Evolutionary conservation across 2,113 vertebrate genomes (phyloP).

Genomic region (Grammomys dolichurus): DNA sequence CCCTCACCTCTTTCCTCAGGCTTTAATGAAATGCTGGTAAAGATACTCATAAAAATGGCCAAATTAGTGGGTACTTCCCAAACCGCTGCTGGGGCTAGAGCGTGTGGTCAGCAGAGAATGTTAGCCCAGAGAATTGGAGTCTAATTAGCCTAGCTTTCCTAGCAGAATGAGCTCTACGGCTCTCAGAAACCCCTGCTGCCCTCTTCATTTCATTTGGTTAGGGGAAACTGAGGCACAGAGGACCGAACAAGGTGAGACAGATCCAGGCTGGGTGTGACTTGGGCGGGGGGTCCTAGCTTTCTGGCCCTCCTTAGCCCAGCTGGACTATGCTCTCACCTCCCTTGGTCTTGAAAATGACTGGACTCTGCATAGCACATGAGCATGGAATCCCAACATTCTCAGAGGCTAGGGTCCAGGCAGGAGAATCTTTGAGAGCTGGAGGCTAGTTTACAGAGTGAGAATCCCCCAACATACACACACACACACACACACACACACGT

Average conservation of each 20-base stretch:
- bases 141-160: constrained; percentile 75
- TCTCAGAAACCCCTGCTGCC: constrained; percentile 23
- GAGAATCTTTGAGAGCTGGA: not conserved
- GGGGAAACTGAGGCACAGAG: constrained; percentile 46
- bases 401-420: not conserved
- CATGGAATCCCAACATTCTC: not conserved
- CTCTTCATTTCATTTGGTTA: constrained; percentile 7
- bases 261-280: not conserved
- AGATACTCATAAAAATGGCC: constrained; percentile 61
- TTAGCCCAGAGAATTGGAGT: constrained; percentile 71
- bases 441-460: not conserved
- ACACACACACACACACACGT: no score
- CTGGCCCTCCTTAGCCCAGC: not conserved
- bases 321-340: not conserved
- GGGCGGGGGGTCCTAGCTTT: not conserved
- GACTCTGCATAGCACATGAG: not conserved
- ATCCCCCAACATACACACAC: no score
- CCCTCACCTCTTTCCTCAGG: not conserved
- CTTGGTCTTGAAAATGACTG: not conserved
- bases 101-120: constrained; percentile 68
- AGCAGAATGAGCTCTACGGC: constrained; percentile 44
- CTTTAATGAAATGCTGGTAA: constrained; percentile 77
- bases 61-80: constrained; percentile 77
- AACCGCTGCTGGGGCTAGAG: constrained; percentile 74
- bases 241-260: not conserved